Percentiles rank a stretch among this genome's conserved stretches.
Conservation (phyloP, 2,888 invertebrate species). For the Lymantria monacha region DNA sequence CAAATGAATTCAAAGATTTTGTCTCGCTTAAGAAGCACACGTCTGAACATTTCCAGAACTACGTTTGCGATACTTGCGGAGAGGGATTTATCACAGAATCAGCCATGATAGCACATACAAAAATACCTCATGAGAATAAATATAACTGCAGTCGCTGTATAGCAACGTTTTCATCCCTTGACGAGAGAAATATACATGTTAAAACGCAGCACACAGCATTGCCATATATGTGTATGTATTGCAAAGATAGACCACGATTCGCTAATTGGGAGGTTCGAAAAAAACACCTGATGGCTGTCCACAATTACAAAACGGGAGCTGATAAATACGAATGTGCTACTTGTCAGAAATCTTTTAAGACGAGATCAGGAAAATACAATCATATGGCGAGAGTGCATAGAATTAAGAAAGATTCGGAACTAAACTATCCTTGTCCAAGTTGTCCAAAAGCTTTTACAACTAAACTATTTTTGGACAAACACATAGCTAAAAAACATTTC, state of each 20-base stretch:
- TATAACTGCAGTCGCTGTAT: constrained; percentile 70
- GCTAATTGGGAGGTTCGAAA: constrained; percentile 71
- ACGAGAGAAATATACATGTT: constrained; percentile 67
- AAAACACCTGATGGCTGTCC: constrained; percentile 69
- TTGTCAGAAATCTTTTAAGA: constrained; percentile 71
- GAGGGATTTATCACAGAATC: constrained; percentile 75
- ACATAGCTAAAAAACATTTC: constrained; percentile 79
- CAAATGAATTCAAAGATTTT: constrained; percentile 71
- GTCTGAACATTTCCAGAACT: constrained; percentile 70
- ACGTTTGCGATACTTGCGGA: constrained; percentile 74
- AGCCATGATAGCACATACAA: constrained; percentile 71
- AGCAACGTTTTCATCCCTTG: constrained; percentile 65
- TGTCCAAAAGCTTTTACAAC: constrained; percentile 80
- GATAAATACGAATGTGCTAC: constrained; percentile 70
- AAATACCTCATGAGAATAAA: constrained; percentile 72
- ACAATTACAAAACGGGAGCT: constrained; percentile 67
- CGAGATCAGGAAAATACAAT: constrained; percentile 72
- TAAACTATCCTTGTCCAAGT: constrained; percentile 72
- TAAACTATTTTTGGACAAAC: constrained; percentile 79
- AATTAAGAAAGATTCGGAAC: constrained; percentile 67
- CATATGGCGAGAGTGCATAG: constrained; percentile 73
- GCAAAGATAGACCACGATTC: constrained; percentile 71
- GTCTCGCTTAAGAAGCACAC: constrained; percentile 70
- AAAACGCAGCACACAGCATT: constrained; percentile 70
- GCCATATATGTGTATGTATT: constrained; percentile 71